A percentile compares a stretch with the other conserved stretches of the same genome.
phyloP scores from a whole-genome alignment of 2,888 invertebrate genomes.

The Trypoxylon attenuatum region DNA sequence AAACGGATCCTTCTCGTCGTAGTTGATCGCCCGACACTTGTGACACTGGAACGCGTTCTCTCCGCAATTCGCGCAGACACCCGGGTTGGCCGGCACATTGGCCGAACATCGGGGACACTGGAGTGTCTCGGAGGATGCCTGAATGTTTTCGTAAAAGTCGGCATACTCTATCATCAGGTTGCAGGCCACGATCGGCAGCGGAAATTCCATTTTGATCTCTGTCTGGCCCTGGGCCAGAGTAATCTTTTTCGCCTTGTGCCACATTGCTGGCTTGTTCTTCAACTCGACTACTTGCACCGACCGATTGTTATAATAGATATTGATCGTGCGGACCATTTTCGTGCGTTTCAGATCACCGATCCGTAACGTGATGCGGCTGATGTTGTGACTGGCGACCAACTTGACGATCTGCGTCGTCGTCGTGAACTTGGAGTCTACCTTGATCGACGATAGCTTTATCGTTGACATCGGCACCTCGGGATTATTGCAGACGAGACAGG shows the following conservation, averaged over 20 bases:
- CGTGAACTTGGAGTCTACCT: conserved; percentile 97
- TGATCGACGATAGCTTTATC: conserved; percentile 94
- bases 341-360: conserved; percentile 96
- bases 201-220: conserved; percentile 97
- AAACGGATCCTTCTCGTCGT: conserved; percentile 99
- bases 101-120: conserved; percentile 98
- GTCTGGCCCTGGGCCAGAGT: conserved; percentile 93
- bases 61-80: conserved; percentile 97
- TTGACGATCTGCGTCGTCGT: conserved; percentile 98
- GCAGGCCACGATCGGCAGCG: conserved; percentile 96
- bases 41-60: conserved; percentile 99
- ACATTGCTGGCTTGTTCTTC: conserved; percentile 95
- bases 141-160: conserved; percentile 97
- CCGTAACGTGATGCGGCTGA: conserved; percentile 93
- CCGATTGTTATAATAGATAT: conserved; percentile 97
- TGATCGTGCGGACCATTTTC: conserved; percentile 97
- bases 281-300: conserved; percentile 97
- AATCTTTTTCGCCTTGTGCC: conserved; percentile 97
- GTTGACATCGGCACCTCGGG: conserved; percentile 95
- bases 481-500: conserved; percentile 98
- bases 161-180: conserved; percentile 99
- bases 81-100: conserved; percentile 97
- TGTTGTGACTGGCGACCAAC: conserved; percentile 94
- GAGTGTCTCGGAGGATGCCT: conserved; percentile 93
- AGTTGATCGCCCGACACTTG: conserved; percentile 98